Base-by-base conservation (phyloP, 2,797 vertebrate species). In the Amphiprion clarkii region DNA sequence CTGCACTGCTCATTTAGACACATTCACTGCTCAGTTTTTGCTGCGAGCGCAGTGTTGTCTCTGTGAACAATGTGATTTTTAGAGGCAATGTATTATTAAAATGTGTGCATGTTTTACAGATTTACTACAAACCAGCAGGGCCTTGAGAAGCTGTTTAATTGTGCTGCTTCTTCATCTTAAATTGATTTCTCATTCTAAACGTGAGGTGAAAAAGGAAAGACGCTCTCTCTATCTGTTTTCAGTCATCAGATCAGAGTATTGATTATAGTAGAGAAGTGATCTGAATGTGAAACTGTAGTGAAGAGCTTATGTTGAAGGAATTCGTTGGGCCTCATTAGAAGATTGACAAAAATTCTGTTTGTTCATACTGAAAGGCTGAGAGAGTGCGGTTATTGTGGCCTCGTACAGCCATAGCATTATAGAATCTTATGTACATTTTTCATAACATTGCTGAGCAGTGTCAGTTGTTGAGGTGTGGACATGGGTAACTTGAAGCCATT, bases 31-130 rank as follows among this genome's bases (percentile, higher is more conserved):
- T 68, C 36, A 2, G 49, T 42, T 40, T 49, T 67, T 12, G 58
- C 83, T 63, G 4, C 3, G 7, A 76, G 70, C 16, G 2, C 25
- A 39, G 40, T 33, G n/a, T 44, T 67, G 82, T 68, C 57, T 61
- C 49, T 11, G 17, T 65, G 53, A 81, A 73, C 1, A 1, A 75
- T 70, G 31, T 53, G 48, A 65, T 49, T 67, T 74, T 74, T 68
- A 78, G n/a, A 65, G 48, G 39, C 27, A 31, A 75, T 83, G 51
- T 9, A 62, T 81, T 79, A 85, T 84, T 82, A 55, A 79, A 84
- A 72, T 64, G 11, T 36, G 7, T 5, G 53, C 69, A 68, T 72
- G 68, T 73, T 74, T 51, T n/a, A 67, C 63, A 75, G 65, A 82
- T 70, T 87, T 59, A 54, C 69, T 76, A 64, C 54, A 73, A 76